Conservation (phyloP, 2,113 vertebrate species). For the Danionella cerebrum region DNA sequence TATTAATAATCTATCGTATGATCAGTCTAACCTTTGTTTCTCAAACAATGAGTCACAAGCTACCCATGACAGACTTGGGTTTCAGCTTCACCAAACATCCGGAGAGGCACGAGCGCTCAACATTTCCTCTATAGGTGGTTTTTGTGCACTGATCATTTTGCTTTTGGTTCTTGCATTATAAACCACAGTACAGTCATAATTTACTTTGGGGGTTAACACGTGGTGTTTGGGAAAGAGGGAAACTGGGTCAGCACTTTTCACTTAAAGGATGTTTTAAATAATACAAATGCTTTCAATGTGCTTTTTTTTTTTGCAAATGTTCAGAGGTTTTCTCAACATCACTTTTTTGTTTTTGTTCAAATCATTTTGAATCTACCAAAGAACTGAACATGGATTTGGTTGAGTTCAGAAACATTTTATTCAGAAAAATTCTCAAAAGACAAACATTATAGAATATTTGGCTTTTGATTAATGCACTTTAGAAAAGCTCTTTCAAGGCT, state of each 20-base stretch:
- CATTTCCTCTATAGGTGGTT: conserved; percentile 7
- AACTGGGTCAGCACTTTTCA: background rate
- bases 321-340: no score
- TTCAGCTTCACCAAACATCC: conserved; percentile 10
- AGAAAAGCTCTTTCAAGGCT: conserved; percentile 35
- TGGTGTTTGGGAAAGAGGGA: conserved; percentile 4
- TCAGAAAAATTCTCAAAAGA: no score
- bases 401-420: no score
- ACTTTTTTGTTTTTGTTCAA: no score
- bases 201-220: conserved; percentile 7
- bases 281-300: no score
- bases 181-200: conserved; percentile 6
- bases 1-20: no score
- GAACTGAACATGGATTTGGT: no score
- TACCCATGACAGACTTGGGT: background rate
- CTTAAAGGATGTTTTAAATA: no score
- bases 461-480: conserved; percentile 49
- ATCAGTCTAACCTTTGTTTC: background rate
- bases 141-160: background rate
- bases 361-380: no score
- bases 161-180: background rate
- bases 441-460: conserved; percentile 1
- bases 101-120: conserved; percentile 3
- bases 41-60: conserved; percentile 6
- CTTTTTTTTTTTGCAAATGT: no score